These are phyloP conservation scores for Fragum fragum DNA, from an alignment of 2,888 invertebrate species.

Conservation along the genomic window DNA sequence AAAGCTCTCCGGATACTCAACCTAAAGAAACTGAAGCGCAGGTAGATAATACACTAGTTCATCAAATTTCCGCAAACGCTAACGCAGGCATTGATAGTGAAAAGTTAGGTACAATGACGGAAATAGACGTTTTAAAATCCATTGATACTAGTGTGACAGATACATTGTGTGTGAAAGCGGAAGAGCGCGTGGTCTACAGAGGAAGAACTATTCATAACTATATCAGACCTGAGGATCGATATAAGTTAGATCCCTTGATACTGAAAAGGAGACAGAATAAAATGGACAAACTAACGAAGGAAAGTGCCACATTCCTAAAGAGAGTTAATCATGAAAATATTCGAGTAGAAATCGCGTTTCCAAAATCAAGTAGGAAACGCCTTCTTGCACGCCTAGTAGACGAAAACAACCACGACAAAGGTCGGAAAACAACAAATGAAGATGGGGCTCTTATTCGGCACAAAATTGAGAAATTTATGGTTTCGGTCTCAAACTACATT, in stretches of 20 bases:
- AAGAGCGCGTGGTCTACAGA: conserved; percentile 43
- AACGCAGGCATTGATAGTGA: neutral
- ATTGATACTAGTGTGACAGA: neutral
- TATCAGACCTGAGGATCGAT: conserved; percentile 68
- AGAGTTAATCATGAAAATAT: conserved; percentile 64
- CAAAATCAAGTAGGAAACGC: conserved; percentile 63
- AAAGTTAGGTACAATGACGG: neutral
- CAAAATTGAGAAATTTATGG: conserved; percentile 64
- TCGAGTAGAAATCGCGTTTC: conserved; percentile 66
- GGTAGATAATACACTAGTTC: neutral
- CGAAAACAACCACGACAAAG: conserved; percentile 55
- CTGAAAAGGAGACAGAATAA: conserved; percentile 65
- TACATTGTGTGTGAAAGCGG: conserved; percentile 2
- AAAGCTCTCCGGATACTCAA: neutral
- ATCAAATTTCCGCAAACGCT: neutral
- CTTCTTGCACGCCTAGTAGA: conserved; percentile 65
- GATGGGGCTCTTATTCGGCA: conserved; percentile 46
- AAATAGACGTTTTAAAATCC: neutral
- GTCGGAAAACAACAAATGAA: conserved; percentile 22
- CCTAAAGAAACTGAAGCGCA: neutral
- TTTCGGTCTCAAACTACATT: conserved; percentile 64
- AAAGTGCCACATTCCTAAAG: conserved; percentile 59
- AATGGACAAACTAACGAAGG: conserved; percentile 68
- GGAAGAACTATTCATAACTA: conserved; percentile 65
- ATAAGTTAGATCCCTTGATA: conserved; percentile 69